Evolutionary conservation across 2,797 vertebrate species (phyloP), one percentile per base, ranked within the genome.

Genomic region (Ciconia nigra): DNA sequence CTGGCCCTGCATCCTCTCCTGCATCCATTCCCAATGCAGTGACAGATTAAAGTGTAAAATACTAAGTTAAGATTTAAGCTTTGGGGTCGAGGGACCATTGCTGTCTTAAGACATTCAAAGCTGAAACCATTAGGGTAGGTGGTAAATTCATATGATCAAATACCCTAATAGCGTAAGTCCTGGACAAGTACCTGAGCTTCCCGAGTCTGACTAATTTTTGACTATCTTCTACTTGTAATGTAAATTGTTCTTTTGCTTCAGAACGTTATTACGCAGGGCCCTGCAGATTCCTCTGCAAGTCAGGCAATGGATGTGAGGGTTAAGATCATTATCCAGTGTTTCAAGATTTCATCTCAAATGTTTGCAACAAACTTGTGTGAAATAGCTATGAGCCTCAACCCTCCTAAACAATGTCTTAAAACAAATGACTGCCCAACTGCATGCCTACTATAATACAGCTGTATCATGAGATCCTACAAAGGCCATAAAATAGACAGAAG

Each of bases 101-200:
- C 59, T 69, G 52, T 39, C 44, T 17, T 14, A 5, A 10, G 4
- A 11, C 1, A 5, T 18, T 9, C 13, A 18, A 39, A 49, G 25
- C 0, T 51, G 22, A 54, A 55, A 24, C 21, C 37, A 5, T 1
- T 2, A 18, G 13, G 33, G n/a, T 2, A 54, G 41, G 57, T 29
- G 21, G 7, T 22, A 70, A 49, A 49, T 4, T 14, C 52, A 9
- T 2, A 15, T 10, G 8, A 51, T 22, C 15, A 19, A 47, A 13
- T 13, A 46, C 9, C 57, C 57, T 37, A 25, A 28, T 6, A 44
- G 35, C 0, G 0, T 12, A 17, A 42, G 18, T 15, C 29, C 79
- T 65, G 28, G 51, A n/a, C 24, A 59, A 54, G 67, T 19, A n/a
- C 15, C 29, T 9, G 51, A 37, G 44, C 26, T 17, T 39, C 33